Conservation (phyloP, 2,888 invertebrate species). For the Ganaspis brasiliensis region DNA sequence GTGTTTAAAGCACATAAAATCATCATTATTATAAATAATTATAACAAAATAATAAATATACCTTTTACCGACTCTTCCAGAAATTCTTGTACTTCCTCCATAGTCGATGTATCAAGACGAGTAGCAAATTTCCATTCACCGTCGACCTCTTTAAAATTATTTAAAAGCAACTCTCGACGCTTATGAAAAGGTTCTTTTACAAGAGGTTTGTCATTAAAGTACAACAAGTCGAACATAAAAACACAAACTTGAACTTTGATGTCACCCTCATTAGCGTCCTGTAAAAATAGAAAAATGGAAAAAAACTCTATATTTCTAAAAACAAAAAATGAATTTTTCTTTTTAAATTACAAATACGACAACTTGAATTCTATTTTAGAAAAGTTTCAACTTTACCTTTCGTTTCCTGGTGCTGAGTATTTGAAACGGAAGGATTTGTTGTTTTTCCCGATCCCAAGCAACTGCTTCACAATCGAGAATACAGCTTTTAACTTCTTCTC, state of each 20-base stretch:
- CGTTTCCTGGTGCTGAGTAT: conserved; percentile 96
- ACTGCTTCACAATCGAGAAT: conserved; percentile 98
- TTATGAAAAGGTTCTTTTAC: conserved; percentile 89
- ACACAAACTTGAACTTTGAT: conserved; percentile 96
- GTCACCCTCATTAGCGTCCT: conserved; percentile 88
- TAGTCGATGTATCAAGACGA: conserved; percentile 89
- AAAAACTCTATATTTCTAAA: too few species aligned
- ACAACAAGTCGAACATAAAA: conserved; percentile 97
- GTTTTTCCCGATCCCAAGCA: conserved; percentile 94
- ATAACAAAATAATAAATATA: conserved; percentile 65
- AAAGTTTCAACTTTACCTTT: conserved; percentile 90
- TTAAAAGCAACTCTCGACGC: conserved; percentile 87
- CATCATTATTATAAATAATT: too few species aligned
- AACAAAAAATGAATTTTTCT: neutral
- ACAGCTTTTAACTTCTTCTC: conserved; percentile 86
- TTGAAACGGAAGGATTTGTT: conserved; percentile 98
- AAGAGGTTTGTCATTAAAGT: conserved; percentile 92
- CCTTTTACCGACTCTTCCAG: conserved; percentile 96
- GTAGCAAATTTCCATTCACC: conserved; percentile 96
- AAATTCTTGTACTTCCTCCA: conserved; percentile 96
- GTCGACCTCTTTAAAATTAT: conserved; percentile 86
- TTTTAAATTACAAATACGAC: conserved; percentile 80
- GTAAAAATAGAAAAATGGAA: conserved; percentile 45
- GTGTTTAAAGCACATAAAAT: too few species aligned
- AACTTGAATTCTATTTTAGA: too few species aligned